These are phyloP conservation scores for Heliconius erato DNA, from an alignment of 2,888 invertebrate genomes.

Conservation along the genomic window DNA sequence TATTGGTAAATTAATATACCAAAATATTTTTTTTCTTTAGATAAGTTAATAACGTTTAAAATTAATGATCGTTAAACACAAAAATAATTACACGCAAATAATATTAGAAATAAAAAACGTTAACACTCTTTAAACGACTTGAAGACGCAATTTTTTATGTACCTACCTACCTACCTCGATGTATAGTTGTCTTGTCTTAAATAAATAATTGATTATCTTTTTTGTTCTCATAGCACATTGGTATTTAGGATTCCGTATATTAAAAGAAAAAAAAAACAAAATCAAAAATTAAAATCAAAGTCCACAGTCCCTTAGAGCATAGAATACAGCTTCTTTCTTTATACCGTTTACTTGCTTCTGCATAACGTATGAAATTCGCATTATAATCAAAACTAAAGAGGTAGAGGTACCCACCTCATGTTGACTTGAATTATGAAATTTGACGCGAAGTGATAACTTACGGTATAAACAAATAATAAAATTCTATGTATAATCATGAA, in stretches of 20 bases:
- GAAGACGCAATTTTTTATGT: conserved; percentile 15
- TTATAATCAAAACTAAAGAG: neutral
- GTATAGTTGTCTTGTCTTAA: conserved; percentile 13
- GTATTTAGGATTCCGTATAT: neutral
- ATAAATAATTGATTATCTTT: conserved; percentile 37
- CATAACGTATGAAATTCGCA: neutral
- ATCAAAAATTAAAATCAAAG: neutral
- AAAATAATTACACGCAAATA: conserved; percentile 7
- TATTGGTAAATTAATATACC: neutral
- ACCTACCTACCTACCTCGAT: neutral
- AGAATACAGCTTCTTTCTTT: neutral
- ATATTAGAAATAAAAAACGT: neutral
- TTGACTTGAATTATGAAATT: too few relatives aligned
- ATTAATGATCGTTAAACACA: neutral
- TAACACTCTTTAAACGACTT: conserved; percentile 1
- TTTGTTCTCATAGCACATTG: conserved; percentile 19
- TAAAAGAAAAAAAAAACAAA: neutral
- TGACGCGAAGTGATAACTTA: too few relatives aligned
- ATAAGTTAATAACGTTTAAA: neutral
- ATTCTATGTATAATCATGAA: too few relatives aligned
- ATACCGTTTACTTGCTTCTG: too few relatives aligned
- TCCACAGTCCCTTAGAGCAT: neutral
- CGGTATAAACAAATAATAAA: too few relatives aligned
- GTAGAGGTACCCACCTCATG: too few relatives aligned
- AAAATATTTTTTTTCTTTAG: neutral